phyloP scores from a whole-genome alignment of 30 jellyfish, hydroid and myxozoan genomes.

The Aurelia sp. region DNA sequence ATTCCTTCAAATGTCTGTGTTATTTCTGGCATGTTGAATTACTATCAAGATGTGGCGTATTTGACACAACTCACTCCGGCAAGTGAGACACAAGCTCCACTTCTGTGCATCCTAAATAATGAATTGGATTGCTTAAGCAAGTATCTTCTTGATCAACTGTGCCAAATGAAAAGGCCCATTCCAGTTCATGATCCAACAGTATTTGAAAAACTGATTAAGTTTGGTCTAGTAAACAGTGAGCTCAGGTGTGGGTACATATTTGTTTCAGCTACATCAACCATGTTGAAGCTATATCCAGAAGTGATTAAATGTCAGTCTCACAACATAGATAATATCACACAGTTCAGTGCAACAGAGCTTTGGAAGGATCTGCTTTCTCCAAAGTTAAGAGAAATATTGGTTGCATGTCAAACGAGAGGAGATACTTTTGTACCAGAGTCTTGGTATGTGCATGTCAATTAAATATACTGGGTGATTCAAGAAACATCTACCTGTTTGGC shows the following conservation, averaged over 20 bases:
- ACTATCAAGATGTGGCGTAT: not conserved
- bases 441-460: not conserved
- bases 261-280: constrained; percentile 22
- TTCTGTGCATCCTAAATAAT: not conserved
- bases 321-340: not conserved
- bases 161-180: constrained; percentile 24
- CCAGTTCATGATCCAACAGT: constrained; percentile 10
- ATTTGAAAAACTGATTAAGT: not conserved
- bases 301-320: constrained; percentile 5
- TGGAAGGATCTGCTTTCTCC: constrained; percentile 13
- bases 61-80: not conserved
- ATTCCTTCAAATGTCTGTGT: constrained; percentile 9
- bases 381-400: constrained; percentile 17
- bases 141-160: constrained; percentile 14
- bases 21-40: not conserved
- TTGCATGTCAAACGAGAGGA: constrained; percentile 23
- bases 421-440: constrained; percentile 54
- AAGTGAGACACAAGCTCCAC: not conserved
- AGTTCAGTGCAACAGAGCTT: constrained; percentile 3
- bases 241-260: not conserved
- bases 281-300: not conserved
- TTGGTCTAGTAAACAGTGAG: constrained; percentile 15
- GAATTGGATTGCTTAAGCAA: not conserved
- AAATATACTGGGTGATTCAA: not conserved
- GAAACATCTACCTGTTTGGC: not conserved